Evolutionary conservation across 2,113 vertebrate species (phyloP).

Genomic region (Elephas maximus): DNA sequence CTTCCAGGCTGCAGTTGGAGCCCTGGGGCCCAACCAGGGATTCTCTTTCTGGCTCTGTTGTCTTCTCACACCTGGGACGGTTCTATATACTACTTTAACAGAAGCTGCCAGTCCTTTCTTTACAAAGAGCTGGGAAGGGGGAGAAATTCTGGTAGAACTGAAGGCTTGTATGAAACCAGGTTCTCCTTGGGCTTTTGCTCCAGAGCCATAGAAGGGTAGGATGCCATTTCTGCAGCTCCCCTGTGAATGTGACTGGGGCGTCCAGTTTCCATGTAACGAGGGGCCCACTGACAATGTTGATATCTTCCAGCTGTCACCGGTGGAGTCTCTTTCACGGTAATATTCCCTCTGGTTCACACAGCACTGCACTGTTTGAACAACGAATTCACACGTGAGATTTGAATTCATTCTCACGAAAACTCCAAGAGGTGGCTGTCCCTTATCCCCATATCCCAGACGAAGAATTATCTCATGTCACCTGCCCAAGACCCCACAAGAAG

Average conservation of each 20-base stretch:
- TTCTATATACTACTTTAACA: background rate
- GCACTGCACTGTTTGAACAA: constrained; percentile 23
- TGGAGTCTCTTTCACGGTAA: constrained; percentile 2
- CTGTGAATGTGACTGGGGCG: background rate
- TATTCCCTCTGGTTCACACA: background rate
- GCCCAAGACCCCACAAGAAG: background rate
- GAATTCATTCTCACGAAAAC: constrained; percentile 19
- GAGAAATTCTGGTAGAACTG: background rate
- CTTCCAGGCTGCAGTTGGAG: background rate
- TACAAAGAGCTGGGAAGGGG: background rate
- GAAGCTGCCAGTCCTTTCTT: background rate
- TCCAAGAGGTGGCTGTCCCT: background rate
- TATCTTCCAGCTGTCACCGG: background rate
- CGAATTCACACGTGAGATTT: background rate
- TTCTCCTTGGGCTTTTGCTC: constrained; percentile 25
- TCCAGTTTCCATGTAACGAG: background rate
- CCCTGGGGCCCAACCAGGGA: background rate
- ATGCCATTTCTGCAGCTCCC: background rate
- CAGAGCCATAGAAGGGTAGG: background rate
- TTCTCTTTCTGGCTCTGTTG: background rate
- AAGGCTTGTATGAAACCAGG: background rate
- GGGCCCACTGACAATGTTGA: background rate
- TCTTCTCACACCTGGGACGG: background rate
- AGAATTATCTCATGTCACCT: background rate
- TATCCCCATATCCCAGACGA: background rate